phyloP scores from a whole-genome alignment of 2,797 vertebrate genomes.

The Microctenopoma lineatum region DNA sequence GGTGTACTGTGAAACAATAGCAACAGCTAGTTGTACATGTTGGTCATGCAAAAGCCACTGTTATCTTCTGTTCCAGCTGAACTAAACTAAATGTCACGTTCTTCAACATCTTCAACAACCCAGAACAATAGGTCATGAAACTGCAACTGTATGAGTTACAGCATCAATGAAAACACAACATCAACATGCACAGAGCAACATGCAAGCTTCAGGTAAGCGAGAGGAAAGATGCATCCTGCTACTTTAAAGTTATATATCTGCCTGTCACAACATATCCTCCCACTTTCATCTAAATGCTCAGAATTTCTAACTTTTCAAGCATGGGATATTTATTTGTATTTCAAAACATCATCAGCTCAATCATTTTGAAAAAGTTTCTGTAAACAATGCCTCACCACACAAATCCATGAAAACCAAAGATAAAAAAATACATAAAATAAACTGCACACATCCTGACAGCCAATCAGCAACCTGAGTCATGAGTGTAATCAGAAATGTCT shows the following conservation, averaged over 20 bases:
- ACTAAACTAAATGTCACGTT: too few species aligned
- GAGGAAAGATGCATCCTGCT: background rate
- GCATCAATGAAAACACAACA: too few species aligned
- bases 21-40: too few species aligned
- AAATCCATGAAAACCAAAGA: slow-evolving; percentile 1
- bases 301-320: background rate
- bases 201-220: too few species aligned
- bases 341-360: slow-evolving; percentile 7
- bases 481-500: slow-evolving; percentile 74
- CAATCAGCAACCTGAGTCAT: slow-evolving; percentile 61
- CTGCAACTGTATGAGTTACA: too few species aligned
- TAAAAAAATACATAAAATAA: slow-evolving; percentile 23
- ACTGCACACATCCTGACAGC: slow-evolving; percentile 48
- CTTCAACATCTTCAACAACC: too few species aligned
- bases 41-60: too few species aligned
- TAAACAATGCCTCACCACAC: slow-evolving; percentile 15
- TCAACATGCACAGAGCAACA: background rate
- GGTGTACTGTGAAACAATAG: too few species aligned
- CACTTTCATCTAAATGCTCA: background rate
- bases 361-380: slow-evolving; percentile 9
- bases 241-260: background rate
- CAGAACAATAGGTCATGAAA: too few species aligned
- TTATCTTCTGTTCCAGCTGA: too few species aligned
- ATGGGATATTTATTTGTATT: slow-evolving; percentile 27
- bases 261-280: background rate